phyloP scores from a whole-genome alignment of 1,140 invertebrate genomes.

The Brachionus paranguensis region DNA sequence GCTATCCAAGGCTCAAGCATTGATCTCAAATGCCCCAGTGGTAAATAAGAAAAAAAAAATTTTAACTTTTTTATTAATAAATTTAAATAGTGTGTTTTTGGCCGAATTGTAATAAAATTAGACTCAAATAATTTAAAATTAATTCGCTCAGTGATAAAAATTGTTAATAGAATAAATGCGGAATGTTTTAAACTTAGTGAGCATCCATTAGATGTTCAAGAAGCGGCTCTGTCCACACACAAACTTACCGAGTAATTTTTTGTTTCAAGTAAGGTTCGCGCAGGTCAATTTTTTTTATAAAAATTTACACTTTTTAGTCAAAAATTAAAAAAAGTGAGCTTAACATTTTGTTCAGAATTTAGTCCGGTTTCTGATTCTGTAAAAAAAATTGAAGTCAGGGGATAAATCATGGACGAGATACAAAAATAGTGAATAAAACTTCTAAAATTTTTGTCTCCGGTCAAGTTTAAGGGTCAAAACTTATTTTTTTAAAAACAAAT shows the following conservation, averaged over 20 bases:
- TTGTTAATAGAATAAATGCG: neutral
- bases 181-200: constrained; percentile 46
- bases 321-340: too few relatives aligned
- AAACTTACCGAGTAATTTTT: constrained; percentile 50
- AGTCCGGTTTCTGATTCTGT: too few relatives aligned
- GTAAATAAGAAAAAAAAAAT: neutral
- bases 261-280: neutral
- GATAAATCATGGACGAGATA: too few relatives aligned
- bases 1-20: neutral
- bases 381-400: too few relatives aligned
- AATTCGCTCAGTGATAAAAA: neutral
- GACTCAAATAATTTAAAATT: neutral
- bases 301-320: too few relatives aligned
- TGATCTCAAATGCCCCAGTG: neutral
- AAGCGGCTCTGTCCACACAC: constrained; percentile 52
- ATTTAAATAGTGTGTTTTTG: constrained; percentile 11
- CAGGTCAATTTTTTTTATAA: too few relatives aligned
- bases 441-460: too few relatives aligned
- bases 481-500: too few relatives aligned
- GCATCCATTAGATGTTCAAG: constrained; percentile 49
- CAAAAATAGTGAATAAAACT: too few relatives aligned
- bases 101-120: neutral
- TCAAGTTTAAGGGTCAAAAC: too few relatives aligned
- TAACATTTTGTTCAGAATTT: too few relatives aligned
- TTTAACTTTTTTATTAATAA: neutral